Conservation (phyloP, 1,140 invertebrate species). For the Drosophila pruinosa region DNA sequence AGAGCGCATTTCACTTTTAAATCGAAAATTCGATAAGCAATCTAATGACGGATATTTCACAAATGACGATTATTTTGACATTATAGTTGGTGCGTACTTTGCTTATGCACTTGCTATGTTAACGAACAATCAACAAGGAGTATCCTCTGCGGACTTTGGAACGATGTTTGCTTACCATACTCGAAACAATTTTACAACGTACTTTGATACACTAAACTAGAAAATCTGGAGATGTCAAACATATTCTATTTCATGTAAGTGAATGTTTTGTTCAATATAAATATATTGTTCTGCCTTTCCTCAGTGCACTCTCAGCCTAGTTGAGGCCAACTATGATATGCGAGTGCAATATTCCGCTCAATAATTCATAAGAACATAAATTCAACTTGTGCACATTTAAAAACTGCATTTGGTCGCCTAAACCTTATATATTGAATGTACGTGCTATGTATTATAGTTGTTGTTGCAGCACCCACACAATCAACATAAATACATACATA, state of each 20-base stretch:
- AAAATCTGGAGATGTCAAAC: too few relatives aligned
- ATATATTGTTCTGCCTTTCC: background rate
- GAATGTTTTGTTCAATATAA: too few relatives aligned
- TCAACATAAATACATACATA: conserved; percentile 2
- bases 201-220: too few relatives aligned
- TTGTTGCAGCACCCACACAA: conserved; percentile 7
- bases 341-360: background rate
- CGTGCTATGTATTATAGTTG: background rate
- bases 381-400: background rate
- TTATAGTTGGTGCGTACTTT: background rate
- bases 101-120: background rate
- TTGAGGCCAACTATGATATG: background rate
- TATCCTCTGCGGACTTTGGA: too few relatives aligned
- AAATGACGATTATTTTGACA: background rate
- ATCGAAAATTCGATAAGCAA: background rate
- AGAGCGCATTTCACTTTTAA: conserved; percentile 13
- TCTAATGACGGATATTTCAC: background rate
- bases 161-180: background rate
- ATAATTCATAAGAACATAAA: conserved; percentile 3
- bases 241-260: too few relatives aligned
- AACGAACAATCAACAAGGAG: too few relatives aligned
- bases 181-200: too few relatives aligned
- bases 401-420: background rate
- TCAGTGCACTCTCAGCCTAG: background rate
- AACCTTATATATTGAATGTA: background rate